Percentiles rank a stretch among this genome's conserved stretches.
phyloP scores from a whole-genome alignment of 1,140 invertebrate species.

The Leptonema lineaticorne region DNA sequence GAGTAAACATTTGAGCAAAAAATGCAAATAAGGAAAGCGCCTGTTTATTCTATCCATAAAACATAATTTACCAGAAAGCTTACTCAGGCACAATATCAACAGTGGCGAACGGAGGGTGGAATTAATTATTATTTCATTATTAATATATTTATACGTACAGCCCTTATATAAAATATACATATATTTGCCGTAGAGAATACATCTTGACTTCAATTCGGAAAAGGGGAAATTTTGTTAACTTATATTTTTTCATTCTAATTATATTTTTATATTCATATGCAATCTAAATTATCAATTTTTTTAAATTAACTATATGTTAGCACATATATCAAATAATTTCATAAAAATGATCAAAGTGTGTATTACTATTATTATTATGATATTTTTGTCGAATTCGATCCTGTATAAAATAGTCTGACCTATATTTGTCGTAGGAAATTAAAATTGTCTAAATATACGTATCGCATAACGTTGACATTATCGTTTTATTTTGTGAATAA shows the following conservation, averaged over 20 bases:
- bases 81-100: conserved; percentile 11
- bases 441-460: neutral
- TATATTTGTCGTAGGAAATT: neutral
- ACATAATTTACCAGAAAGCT: conserved; percentile 34
- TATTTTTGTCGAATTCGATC: neutral
- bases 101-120: neutral
- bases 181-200: too few relatives aligned
- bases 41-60: conserved; percentile 23
- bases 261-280: too few relatives aligned
- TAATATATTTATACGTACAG: too few relatives aligned
- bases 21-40: conserved; percentile 34
- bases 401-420: neutral
- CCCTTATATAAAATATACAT: too few relatives aligned
- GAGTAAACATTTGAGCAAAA: conserved; percentile 28
- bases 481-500: neutral
- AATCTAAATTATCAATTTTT: too few relatives aligned
- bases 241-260: too few relatives aligned
- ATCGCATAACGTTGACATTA: neutral
- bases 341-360: too few relatives aligned
- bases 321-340: too few relatives aligned
- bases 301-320: too few relatives aligned
- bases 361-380: too few relatives aligned
- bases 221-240: too few relatives aligned
- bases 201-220: too few relatives aligned
- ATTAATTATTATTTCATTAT: conserved; percentile 13